Percentiles rank a stretch among this genome's conserved stretches.
Evolutionary conservation across 2,888 invertebrate genomes (phyloP).

Genomic region (Hyalella azteca): DNA sequence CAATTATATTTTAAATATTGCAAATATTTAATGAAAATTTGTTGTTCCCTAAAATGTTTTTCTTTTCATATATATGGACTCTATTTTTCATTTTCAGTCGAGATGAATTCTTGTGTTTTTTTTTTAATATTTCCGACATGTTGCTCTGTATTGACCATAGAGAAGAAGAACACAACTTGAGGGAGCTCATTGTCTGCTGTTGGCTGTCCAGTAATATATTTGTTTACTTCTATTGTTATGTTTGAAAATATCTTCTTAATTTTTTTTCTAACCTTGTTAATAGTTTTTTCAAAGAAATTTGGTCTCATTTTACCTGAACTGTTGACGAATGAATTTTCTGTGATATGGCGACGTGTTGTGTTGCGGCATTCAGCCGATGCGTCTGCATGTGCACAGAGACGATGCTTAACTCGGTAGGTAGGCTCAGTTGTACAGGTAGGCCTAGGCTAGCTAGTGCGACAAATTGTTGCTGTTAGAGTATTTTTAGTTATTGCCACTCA

Average conservation of each 20-base stretch:
- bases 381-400: slow-evolving; percentile 30
- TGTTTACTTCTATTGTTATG: not conserved
- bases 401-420: too few species aligned
- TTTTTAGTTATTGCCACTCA: too few species aligned
- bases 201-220: not conserved
- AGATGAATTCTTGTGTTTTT: not conserved
- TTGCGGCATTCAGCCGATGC: slow-evolving; percentile 17
- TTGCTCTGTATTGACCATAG: not conserved
- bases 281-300: not conserved
- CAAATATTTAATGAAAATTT: too few species aligned
- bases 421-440: too few species aligned
- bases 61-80: too few species aligned
- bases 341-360: slow-evolving; percentile 2
- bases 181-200: slow-evolving; percentile 8
- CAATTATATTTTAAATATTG: too few species aligned
- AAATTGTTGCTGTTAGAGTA: too few species aligned
- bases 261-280: too few species aligned
- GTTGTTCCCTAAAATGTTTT: too few species aligned
- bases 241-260: not conserved
- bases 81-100: not conserved
- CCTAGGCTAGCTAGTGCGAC: too few species aligned
- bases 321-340: too few species aligned
- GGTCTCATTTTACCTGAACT: not conserved
- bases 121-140: too few species aligned
- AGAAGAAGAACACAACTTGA: slow-evolving; percentile 24